Conservation (phyloP, 2,888 invertebrate species). For the Pristionchus japonicus region DNA sequence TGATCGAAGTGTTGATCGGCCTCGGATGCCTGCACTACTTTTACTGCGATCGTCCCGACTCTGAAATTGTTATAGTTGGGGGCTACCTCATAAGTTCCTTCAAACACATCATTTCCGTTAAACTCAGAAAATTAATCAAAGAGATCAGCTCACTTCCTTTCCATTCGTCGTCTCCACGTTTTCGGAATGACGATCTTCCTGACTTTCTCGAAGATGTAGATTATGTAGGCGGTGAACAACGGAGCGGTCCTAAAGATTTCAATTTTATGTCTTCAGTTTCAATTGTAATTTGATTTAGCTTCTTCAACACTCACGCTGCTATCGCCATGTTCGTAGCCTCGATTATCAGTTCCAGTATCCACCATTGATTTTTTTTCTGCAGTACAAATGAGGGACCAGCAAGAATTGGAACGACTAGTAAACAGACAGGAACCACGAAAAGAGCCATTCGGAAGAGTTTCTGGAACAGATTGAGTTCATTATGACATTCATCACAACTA, state of each 20-base stretch:
- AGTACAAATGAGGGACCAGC: background rate
- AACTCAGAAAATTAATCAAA: too few species aligned
- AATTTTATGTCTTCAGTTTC: too few species aligned
- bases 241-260: background rate
- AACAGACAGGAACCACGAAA: background rate
- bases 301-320: background rate
- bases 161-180: background rate
- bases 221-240: background rate
- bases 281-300: too few species aligned
- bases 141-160: background rate
- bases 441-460: background rate
- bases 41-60: background rate
- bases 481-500: background rate
- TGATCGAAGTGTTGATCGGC: constrained; percentile 7
- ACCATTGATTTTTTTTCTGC: background rate
- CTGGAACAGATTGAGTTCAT: background rate
- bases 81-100: too few species aligned
- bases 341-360: background rate
- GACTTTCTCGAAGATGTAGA: background rate
- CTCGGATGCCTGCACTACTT: background rate
- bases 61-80: background rate
- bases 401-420: background rate
- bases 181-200: background rate
- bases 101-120: too few species aligned
- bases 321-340: background rate